phyloP scores from a whole-genome alignment of 2,113 vertebrate genomes.

The Ochotona princeps region DNA sequence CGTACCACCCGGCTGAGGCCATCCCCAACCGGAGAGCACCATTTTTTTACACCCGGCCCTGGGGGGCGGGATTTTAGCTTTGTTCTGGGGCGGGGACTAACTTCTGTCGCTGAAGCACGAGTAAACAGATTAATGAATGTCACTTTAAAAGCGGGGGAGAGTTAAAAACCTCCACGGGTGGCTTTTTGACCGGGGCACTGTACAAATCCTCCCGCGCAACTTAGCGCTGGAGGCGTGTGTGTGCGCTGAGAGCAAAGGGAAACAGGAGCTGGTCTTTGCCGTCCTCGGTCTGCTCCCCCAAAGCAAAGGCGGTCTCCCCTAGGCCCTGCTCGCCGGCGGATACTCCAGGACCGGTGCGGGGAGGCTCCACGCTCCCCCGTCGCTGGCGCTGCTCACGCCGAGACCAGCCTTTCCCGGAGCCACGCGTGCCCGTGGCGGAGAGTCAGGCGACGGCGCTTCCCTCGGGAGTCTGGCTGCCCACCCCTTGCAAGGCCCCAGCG shows the following conservation, averaged over 20 bases:
- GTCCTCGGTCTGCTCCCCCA: too few relatives aligned
- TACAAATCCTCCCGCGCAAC: background rate
- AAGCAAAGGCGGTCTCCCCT: background rate
- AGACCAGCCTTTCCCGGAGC: background rate
- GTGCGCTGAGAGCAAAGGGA: background rate
- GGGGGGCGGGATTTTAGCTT: background rate
- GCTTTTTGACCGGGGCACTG: background rate
- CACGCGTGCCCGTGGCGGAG: rapidly evolving
- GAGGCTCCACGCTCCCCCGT: rapidly evolving
- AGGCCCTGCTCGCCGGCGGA: rapidly evolving
- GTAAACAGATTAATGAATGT: background rate
- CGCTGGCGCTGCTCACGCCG: background rate
- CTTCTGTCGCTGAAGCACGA: background rate
- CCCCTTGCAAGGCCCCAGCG: background rate
- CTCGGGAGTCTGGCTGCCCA: background rate
- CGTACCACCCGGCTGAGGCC: background rate
- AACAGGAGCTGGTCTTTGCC: rapidly evolving
- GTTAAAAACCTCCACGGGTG: background rate
- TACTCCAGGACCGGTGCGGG: background rate
- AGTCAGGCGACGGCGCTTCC: background rate
- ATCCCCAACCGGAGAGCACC: too few relatives aligned
- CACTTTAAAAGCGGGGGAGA: background rate
- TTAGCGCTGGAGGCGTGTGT: rapidly evolving
- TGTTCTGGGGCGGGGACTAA: background rate
- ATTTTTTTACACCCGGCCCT: background rate